Base-by-base conservation (phyloP, 2,888 invertebrate species). In the Drosophila longiperda region DNA sequence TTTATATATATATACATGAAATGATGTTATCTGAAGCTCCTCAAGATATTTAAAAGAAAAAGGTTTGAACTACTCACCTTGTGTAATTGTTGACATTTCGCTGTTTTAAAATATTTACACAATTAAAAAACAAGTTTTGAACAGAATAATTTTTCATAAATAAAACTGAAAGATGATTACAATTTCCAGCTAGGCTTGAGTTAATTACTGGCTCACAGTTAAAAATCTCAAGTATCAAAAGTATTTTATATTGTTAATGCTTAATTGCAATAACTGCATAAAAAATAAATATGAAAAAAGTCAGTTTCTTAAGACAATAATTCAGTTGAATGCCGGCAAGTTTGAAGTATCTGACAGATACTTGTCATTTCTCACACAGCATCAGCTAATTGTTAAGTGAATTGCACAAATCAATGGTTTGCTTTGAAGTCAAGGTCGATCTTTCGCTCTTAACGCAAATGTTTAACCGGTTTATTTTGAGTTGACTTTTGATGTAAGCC, bases 351-450 rank as follows among this genome's bases (percentile, higher is more conserved):
- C 38, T 66, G 5, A 38, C n/a, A 55, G 66, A 49, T 48, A 29
- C 54, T 66, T 29, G 20, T 20, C 29, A 8, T 40, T 64, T 42
- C 34, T 11, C 7, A 26, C 32, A n/a, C 49, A 26, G 38, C 17
- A 33, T 66, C 66, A 20, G 45, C 26, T 45, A 15, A 26, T 45
- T 26, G 34, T 17, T n/a, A 12, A 12, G n/a, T 17, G 40, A 65
- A 61, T 52, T 64, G 66, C 66, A 52, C 40, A 52, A 45, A n/a
- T n/a, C 20, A 7, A 3, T 48, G 40, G 26, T 59, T 53, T 15
- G 48, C 60, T 68, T 79, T 75, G 40, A 64, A 86, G 87, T 83
- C 85, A 89, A 83, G 85, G 85, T 66, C 60, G 40, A 81, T 81
- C 87, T 87, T 85, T 88, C 78, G 68, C 49, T 58, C 57, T 4